A percentile compares a stretch with the other conserved stretches of the same genome.
Evolutionary conservation across 2,888 invertebrate genomes (phyloP).

Genomic region (Limenitis arthemis): DNA sequence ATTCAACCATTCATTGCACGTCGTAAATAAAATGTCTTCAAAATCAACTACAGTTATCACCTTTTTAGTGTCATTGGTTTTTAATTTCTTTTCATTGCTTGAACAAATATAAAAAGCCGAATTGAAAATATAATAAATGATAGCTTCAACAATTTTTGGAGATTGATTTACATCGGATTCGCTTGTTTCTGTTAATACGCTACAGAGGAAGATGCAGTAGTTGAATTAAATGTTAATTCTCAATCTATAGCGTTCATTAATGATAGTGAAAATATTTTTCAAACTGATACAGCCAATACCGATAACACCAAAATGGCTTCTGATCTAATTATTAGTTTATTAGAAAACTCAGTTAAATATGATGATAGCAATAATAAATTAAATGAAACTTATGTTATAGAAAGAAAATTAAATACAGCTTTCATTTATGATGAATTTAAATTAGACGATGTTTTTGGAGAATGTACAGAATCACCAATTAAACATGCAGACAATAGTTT

Average conservation of each 20-base stretch:
- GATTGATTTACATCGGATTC: slow-evolving; percentile 34
- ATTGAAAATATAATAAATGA: slow-evolving; percentile 52
- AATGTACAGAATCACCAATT: slow-evolving; percentile 46
- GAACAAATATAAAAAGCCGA: slow-evolving; percentile 36
- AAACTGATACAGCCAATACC: not conserved
- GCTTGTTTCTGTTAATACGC: slow-evolving; percentile 38
- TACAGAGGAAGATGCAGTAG: not conserved
- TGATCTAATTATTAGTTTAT: slow-evolving; percentile 12
- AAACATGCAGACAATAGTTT: slow-evolving; percentile 21
- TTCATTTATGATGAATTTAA: slow-evolving; percentile 35
- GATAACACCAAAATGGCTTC: slow-evolving; percentile 12
- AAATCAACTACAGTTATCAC: slow-evolving; percentile 54
- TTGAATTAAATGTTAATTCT: not conserved
- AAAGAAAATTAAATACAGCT: slow-evolving; percentile 50
- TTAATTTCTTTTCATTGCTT: slow-evolving; percentile 31
- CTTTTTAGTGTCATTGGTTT: slow-evolving; percentile 31
- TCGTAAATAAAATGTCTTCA: slow-evolving; percentile 56
- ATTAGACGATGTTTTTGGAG: slow-evolving; percentile 38
- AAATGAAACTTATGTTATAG: slow-evolving; percentile 33
- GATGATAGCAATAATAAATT: slow-evolving; percentile 16
- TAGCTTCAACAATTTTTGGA: slow-evolving; percentile 46
- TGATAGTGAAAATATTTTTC: slow-evolving; percentile 2
- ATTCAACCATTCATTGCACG: slow-evolving; percentile 35
- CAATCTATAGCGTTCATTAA: slow-evolving; percentile 4
- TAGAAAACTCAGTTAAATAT: slow-evolving; percentile 22